A percentile compares a stretch with the other conserved stretches of the same genome.
These are phyloP conservation scores for Hippocampus zosterae DNA, from an alignment of 2,113 vertebrate species.

Conservation along the genomic window DNA sequence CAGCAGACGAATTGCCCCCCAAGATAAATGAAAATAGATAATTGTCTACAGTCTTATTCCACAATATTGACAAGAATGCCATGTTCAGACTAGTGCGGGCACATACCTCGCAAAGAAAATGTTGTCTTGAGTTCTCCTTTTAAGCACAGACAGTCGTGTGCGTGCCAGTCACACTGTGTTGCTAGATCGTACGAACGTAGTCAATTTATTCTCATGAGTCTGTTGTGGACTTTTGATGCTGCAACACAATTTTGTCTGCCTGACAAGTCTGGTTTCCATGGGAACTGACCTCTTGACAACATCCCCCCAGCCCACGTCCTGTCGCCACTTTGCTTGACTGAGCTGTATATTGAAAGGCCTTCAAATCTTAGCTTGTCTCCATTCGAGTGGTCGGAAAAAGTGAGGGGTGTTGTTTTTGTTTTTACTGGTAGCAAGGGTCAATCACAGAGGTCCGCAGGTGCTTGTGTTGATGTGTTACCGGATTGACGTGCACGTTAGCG, in stretches of 20 bases:
- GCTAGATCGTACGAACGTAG: slow-evolving; percentile 5
- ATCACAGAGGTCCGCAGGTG: slow-evolving; percentile 69
- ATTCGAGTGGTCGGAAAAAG: not conserved
- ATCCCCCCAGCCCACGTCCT: slow-evolving; percentile 4
- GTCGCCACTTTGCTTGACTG: slow-evolving; percentile 38
- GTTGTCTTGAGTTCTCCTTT: too few species aligned
- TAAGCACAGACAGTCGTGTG: not conserved
- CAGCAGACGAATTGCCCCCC: too few species aligned
- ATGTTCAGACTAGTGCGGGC: too few species aligned
- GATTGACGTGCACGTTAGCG: slow-evolving; percentile 68
- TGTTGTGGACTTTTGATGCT: slow-evolving; percentile 24
- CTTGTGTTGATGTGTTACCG: slow-evolving; percentile 61
- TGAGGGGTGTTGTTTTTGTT: not conserved
- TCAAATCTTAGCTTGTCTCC: slow-evolving; percentile 10
- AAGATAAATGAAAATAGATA: too few species aligned
- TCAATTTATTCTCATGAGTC: slow-evolving; percentile 11
- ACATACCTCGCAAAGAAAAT: too few species aligned
- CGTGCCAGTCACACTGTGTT: not conserved
- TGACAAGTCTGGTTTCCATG: slow-evolving; percentile 24
- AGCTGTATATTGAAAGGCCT: slow-evolving; percentile 48
- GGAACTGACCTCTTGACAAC: slow-evolving; percentile 29
- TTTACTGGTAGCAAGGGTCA: slow-evolving; percentile 11
- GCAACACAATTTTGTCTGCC: slow-evolving; percentile 30
- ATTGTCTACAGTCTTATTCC: too few species aligned
- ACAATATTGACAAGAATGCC: too few species aligned